These are phyloP conservation scores for Pogonomyrmex barbatus DNA, from an alignment of 1,140 invertebrate species.

Conservation along the genomic window DNA sequence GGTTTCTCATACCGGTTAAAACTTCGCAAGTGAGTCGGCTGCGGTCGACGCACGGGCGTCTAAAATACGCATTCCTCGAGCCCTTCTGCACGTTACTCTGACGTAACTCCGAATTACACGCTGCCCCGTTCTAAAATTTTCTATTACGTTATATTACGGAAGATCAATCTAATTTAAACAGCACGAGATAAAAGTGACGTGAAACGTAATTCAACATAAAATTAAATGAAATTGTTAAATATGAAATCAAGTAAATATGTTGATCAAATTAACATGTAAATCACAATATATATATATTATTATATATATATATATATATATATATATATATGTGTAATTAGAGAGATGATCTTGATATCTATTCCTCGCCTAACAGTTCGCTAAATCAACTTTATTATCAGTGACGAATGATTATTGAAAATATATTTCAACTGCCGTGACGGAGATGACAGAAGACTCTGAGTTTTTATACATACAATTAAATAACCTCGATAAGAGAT, in stretches of 20 bases:
- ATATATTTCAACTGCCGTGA: no score
- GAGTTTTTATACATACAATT: no score
- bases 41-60: constrained; percentile 50
- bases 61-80: constrained; percentile 50
- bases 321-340: not conserved
- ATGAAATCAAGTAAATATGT: not conserved
- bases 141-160: not conserved
- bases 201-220: not conserved
- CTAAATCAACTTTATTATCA: not conserved
- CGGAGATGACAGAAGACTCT: no score
- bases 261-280: not conserved
- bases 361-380: not conserved
- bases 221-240: not conserved
- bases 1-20: constrained; percentile 64
- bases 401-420: not conserved
- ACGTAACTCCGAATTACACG: constrained; percentile 32
- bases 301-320: not conserved
- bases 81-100: not conserved
- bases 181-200: not conserved
- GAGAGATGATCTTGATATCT: not conserved
- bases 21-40: constrained; percentile 57
- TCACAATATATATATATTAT: no score
- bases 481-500: no score
- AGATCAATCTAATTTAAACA: not conserved
- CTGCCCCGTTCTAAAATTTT: constrained; percentile 24